Base-by-base conservation (phyloP, 2,797 vertebrate species). In the Lateolabrax maculatus region DNA sequence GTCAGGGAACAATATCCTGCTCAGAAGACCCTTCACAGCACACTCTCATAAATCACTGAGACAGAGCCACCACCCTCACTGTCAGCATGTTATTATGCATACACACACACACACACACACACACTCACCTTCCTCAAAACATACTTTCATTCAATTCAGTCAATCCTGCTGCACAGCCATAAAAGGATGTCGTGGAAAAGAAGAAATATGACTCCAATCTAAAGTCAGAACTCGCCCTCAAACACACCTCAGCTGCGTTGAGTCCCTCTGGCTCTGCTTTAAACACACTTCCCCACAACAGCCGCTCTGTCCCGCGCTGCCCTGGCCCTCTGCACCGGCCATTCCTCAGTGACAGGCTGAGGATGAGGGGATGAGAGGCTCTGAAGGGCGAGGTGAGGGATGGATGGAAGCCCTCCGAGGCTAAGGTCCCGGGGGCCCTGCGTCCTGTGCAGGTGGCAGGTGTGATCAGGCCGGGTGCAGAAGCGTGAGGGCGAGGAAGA, bases 1-100 rank as follows among this genome's bases (percentile, higher is more conserved):
- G 93, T 94, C 94, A 94, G 91, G 88, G 94, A 95, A 95, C 94
- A 95, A 95, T 95, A 95, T 95, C 94, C 95, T 94, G 94, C 93
- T 94, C 92, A 93, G 94, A 94, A 93, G 94, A 94, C 94, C 94
- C 91, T 91, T 95, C 90, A 92, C 90, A 85, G 93, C 90, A 92
- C 92, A 83, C 89, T 87, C 95, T 96, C 95, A 95, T 96, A 95
- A 96, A 96, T 96, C 95, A 96, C 95, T 68, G 84, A 92, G 94
- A 95, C 95, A 95, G 94, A 95, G 94, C 93, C 93, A 91, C 93
- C 93, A 93, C 91, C 94, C 94, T 95, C 92, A 94, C 93, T 95
- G 94, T 95, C 94, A 93, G 64, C 76, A 70, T 89, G 86, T 90
- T 93, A 92, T 92, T 91, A 89, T 88, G 84, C 83, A 75, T 80